phyloP scores from a whole-genome alignment of 2,797 vertebrate genomes.

The Coranthus polyacanthus region DNA sequence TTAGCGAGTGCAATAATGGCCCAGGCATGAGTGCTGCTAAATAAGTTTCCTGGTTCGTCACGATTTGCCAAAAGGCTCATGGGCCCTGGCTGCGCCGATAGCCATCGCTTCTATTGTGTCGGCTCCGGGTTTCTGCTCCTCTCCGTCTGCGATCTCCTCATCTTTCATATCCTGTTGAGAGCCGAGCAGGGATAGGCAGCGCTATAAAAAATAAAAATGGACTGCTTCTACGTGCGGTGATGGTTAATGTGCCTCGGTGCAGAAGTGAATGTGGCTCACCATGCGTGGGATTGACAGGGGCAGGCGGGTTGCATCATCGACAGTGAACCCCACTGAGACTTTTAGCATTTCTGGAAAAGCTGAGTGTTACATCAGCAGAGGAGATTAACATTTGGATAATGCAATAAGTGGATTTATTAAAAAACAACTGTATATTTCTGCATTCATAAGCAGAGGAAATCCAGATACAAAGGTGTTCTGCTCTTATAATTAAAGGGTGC shows the following conservation, averaged over 20 bases:
- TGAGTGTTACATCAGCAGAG: slow-evolving; percentile 17
- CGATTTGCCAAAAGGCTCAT: slow-evolving; percentile 32
- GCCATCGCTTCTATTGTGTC: slow-evolving; percentile 69
- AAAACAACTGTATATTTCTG: neutral
- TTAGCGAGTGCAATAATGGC: slow-evolving; percentile 37
- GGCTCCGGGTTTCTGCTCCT: slow-evolving; percentile 45
- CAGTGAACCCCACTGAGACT: slow-evolving; percentile 2
- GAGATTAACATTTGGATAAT: neutral
- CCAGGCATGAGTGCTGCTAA: slow-evolving; percentile 23
- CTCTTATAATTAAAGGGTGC: no score
- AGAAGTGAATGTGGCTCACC: slow-evolving; percentile 19
- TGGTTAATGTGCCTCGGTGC: slow-evolving; percentile 50
- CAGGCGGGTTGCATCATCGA: slow-evolving; percentile 18
- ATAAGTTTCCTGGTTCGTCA: slow-evolving; percentile 52
- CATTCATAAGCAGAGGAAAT: neutral
- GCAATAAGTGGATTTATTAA: neutral
- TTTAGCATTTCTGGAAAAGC: neutral
- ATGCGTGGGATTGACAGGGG: slow-evolving; percentile 4
- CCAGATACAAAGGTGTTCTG: no score
- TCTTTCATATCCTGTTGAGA: slow-evolving; percentile 83
- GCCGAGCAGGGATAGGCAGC: slow-evolving; percentile 29
- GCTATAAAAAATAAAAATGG: slow-evolving; percentile 40
- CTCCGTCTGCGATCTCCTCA: slow-evolving; percentile 70
- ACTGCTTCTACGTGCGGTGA: slow-evolving; percentile 61
- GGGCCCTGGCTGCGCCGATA: slow-evolving; percentile 51